phyloP scores from a whole-genome alignment of 2,113 vertebrate species.

The Lota lota region DNA sequence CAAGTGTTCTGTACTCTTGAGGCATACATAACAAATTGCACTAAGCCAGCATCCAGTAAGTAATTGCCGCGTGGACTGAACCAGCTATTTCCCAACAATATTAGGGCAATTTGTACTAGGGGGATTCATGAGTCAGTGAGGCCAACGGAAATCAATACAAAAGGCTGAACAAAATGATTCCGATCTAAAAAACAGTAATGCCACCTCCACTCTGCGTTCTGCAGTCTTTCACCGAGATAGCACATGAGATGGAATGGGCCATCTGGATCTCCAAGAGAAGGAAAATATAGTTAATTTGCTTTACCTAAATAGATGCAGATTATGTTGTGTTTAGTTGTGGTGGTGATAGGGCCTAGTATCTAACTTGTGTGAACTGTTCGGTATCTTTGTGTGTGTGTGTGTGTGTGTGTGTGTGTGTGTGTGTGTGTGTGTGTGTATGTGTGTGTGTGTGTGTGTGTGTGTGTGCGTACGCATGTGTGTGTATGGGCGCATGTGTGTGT shows the following conservation, averaged over 20 bases:
- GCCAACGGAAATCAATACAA: constrained; percentile 59
- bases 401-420: no score
- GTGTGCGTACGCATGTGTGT: not conserved
- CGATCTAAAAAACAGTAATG: constrained; percentile 46
- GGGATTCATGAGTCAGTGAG: constrained; percentile 38
- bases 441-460: not conserved
- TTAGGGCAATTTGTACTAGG: constrained; percentile 53
- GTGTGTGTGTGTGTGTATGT: no score
- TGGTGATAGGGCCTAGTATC: constrained; percentile 30
- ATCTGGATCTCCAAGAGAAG: constrained; percentile 40
- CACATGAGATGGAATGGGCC: constrained; percentile 43
- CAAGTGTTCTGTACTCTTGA: constrained; percentile 16
- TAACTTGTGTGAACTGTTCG: no score
- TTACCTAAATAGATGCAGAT: constrained; percentile 40
- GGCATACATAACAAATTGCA: constrained; percentile 43
- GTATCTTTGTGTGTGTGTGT: no score
- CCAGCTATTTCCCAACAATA: constrained; percentile 45
- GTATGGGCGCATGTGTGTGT: not conserved
- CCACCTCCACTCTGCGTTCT: constrained; percentile 30
- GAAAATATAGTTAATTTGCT: constrained; percentile 17
- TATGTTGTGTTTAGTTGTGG: constrained; percentile 42
- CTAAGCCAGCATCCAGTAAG: constrained; percentile 42
- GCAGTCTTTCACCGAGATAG: constrained; percentile 36
- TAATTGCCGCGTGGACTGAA: constrained; percentile 38
- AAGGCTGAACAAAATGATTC: constrained; percentile 49